phyloP scores from a whole-genome alignment of 2,113 vertebrate species.

The Myiozetetes cayanensis region DNA sequence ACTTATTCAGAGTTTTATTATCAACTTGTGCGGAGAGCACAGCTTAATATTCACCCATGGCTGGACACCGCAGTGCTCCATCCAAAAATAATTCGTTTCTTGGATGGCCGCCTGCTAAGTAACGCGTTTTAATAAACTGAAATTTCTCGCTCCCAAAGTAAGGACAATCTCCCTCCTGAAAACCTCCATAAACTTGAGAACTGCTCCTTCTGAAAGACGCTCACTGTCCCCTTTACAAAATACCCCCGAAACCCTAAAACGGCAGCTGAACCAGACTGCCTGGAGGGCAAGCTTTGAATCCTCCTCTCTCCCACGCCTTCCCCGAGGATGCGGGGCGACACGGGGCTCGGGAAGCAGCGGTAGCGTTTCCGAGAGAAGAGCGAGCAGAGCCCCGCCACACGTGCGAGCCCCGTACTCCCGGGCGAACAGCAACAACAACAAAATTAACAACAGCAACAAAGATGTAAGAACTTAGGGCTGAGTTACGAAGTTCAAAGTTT shows the following conservation, averaged over 20 bases:
- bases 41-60: neutral
- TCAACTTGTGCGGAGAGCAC: neutral
- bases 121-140: neutral
- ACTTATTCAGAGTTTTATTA: neutral
- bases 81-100: neutral
- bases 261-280: neutral
- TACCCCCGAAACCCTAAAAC: neutral
- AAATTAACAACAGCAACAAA: neutral
- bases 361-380: too few species aligned
- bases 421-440: neutral
- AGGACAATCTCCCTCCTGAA: neutral
- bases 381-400: neutral
- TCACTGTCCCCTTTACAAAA: neutral
- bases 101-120: neutral
- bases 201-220: neutral
- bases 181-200: neutral
- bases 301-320: neutral
- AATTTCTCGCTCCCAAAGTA: neutral
- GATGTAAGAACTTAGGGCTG: accelerated
- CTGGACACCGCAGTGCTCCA: neutral
- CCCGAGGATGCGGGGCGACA: neutral
- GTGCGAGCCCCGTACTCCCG: neutral
- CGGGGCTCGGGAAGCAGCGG: neutral
- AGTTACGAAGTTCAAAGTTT: neutral
- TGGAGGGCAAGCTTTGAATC: neutral